phyloP scores from a whole-genome alignment of 2,797 vertebrate genomes.

The Enteromius argenteus region DNA sequence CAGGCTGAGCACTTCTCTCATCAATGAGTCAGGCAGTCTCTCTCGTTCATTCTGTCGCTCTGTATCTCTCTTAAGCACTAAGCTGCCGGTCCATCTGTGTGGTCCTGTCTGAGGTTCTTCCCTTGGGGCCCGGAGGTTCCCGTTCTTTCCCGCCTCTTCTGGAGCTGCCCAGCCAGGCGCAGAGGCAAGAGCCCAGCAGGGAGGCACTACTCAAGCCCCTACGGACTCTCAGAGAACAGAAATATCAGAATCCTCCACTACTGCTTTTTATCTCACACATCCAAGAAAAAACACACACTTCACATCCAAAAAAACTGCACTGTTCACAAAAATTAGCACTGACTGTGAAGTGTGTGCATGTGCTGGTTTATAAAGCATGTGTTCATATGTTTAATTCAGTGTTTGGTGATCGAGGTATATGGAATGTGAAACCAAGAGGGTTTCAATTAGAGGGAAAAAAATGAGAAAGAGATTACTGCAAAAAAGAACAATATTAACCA shows the following conservation, averaged over 20 bases:
- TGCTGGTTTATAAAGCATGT: slow-evolving; percentile 7
- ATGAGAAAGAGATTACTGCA: background rate
- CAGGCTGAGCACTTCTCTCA: background rate
- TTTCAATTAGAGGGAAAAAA: background rate
- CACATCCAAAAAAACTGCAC: slow-evolving; percentile 6
- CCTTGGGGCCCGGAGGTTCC: slow-evolving; percentile 60
- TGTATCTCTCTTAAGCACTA: slow-evolving; percentile 44
- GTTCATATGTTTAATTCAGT: slow-evolving; percentile 44
- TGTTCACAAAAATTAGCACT: slow-evolving; percentile 6
- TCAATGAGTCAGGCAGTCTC: slow-evolving; percentile 30
- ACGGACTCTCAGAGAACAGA: slow-evolving; percentile 36
- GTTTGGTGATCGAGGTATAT: slow-evolving; percentile 10
- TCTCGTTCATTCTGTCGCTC: slow-evolving; percentile 11
- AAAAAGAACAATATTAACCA: background rate
- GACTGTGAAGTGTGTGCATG: slow-evolving; percentile 21
- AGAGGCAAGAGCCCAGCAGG: slow-evolving; percentile 41
- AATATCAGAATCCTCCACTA: slow-evolving; percentile 43
- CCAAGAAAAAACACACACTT: background rate
- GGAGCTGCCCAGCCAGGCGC: slow-evolving; percentile 54
- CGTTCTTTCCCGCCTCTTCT: slow-evolving; percentile 37
- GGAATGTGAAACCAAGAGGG: background rate
- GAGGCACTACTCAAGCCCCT: slow-evolving; percentile 37
- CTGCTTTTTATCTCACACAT: slow-evolving; percentile 27
- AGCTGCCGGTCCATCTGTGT: slow-evolving; percentile 34
- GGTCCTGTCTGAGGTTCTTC: slow-evolving; percentile 61